Evolutionary conservation across 1,140 invertebrate genomes (phyloP).

Genomic region (Heliconius nattereri): DNA sequence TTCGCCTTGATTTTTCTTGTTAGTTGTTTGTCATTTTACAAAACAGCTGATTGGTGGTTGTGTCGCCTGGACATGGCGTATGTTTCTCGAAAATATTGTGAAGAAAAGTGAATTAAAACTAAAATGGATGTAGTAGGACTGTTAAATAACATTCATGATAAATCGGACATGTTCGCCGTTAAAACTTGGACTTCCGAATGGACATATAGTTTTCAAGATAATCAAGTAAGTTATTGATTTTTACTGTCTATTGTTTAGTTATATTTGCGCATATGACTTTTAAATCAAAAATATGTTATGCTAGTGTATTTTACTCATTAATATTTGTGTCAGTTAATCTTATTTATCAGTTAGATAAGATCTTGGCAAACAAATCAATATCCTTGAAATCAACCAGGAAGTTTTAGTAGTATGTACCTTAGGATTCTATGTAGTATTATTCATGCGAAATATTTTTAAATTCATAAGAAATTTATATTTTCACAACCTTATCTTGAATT

Average conservation of each 20-base stretch:
- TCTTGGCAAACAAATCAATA: constrained; percentile 48
- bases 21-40: constrained; percentile 29
- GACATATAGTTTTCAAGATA: constrained; percentile 75
- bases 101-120: constrained; percentile 40
- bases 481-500: too few species aligned
- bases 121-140: constrained; percentile 76
- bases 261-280: constrained; percentile 34
- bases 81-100: constrained; percentile 36
- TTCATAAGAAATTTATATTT: background rate
- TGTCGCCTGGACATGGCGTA: constrained; percentile 25
- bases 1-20: constrained; percentile 13
- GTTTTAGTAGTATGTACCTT: constrained; percentile 18
- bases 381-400: constrained; percentile 55
- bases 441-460: background rate
- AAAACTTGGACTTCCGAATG: constrained; percentile 76
- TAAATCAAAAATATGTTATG: constrained; percentile 21
- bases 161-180: constrained; percentile 73
- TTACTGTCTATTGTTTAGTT: constrained; percentile 40
- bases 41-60: constrained; percentile 56
- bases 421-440: background rate
- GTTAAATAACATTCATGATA: constrained; percentile 72
- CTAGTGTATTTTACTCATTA: background rate
- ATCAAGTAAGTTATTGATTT: constrained; percentile 77
- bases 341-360: constrained; percentile 24
- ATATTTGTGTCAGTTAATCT: constrained; percentile 4